A percentile compares a stretch with the other conserved stretches of the same genome.
phyloP scores from a whole-genome alignment of 2,888 invertebrate genomes.

The Acronicta leporina region DNA sequence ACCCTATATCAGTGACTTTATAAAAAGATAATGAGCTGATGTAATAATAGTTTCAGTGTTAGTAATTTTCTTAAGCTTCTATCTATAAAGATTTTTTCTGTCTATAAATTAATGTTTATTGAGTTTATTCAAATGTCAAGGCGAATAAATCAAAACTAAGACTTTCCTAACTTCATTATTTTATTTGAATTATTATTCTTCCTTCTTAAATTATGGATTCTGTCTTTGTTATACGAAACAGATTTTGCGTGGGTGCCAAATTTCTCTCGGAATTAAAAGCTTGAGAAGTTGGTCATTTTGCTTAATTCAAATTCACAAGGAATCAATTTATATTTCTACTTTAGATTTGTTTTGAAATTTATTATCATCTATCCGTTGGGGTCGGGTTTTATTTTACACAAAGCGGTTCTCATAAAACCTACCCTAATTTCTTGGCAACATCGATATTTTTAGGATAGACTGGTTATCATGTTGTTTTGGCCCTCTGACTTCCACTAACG shows the following conservation, averaged over 20 bases:
- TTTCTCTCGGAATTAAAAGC: not conserved
- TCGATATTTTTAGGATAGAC: no score
- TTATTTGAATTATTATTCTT: constrained; percentile 15
- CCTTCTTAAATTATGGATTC: constrained; percentile 23
- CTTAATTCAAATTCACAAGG: not conserved
- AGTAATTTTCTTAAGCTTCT: constrained; percentile 4
- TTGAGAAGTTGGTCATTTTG: constrained; percentile 1
- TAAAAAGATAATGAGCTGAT: no score
- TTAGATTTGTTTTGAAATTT: constrained; percentile 11
- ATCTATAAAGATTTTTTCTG: constrained; percentile 8
- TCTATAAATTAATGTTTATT: not conserved
- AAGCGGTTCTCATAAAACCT: no score
- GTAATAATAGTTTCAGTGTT: no score
- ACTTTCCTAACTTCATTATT: constrained; percentile 8
- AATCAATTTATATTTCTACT: constrained; percentile 21
- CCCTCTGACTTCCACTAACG: no score
- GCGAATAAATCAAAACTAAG: constrained; percentile 1
- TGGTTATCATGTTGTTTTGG: no score
- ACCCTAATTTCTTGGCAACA: no score
- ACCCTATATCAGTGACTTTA: no score
- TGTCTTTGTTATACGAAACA: constrained; percentile 6
- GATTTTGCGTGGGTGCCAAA: constrained; percentile 7
- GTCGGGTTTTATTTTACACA: no score
- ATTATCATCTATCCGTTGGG: no score
- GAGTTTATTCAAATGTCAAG: constrained; percentile 28